A percentile compares a stretch with the other conserved stretches of the same genome.
These are phyloP conservation scores for Ochotona princeps DNA, from an alignment of 2,113 vertebrate genomes.

Conservation along the genomic window DNA sequence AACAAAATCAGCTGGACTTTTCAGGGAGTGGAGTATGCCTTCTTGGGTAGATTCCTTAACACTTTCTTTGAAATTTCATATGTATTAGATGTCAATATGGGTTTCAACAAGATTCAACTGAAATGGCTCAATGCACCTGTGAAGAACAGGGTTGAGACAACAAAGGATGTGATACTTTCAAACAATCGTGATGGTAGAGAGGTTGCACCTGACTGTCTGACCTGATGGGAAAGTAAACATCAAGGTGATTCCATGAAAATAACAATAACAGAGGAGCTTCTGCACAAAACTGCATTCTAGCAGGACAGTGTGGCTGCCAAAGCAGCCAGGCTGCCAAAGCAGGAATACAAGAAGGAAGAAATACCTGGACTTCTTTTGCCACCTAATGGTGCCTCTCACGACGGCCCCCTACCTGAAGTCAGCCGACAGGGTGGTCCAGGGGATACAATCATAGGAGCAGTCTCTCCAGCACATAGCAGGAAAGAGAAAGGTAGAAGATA, in stretches of 20 bases:
- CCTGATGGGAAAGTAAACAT: neutral
- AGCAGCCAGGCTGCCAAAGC: neutral
- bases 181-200: too few relatives aligned
- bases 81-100: neutral
- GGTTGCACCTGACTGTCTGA: neutral
- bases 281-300: neutral
- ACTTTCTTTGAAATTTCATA: constrained; percentile 16
- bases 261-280: neutral
- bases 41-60: neutral
- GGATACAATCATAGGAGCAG: neutral
- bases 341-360: neutral
- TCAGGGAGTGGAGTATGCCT: neutral
- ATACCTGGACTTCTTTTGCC: neutral
- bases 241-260: neutral
- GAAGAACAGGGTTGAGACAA: neutral
- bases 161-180: neutral
- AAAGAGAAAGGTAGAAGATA: neutral
- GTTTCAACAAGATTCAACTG: neutral
- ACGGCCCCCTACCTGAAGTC: neutral
- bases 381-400: neutral
- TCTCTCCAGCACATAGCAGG: neutral
- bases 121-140: neutral
- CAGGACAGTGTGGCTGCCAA: neutral
- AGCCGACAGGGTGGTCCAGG: neutral
- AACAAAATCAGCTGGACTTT: neutral